phyloP scores from a whole-genome alignment of 2,888 invertebrate genomes.

The Sinelater perroti region DNA sequence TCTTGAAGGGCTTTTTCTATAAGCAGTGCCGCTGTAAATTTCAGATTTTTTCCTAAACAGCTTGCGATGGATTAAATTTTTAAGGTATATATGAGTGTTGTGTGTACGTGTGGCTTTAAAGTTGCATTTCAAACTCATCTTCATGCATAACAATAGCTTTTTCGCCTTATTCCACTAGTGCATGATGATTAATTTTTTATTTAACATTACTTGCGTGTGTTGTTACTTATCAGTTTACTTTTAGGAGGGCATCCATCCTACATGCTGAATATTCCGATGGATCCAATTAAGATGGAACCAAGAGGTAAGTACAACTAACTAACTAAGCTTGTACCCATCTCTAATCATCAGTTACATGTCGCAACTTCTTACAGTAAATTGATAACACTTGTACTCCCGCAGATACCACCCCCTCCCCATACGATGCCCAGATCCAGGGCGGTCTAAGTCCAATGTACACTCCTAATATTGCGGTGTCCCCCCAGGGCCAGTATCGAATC shows the following conservation, averaged over 20 bases:
- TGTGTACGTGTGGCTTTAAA: slow-evolving; percentile 6
- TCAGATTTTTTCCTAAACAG: slow-evolving; percentile 17
- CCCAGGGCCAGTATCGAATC: slow-evolving; percentile 35
- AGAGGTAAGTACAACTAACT: slow-evolving; percentile 50
- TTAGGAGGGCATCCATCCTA: slow-evolving; percentile 21
- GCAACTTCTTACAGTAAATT: slow-evolving; percentile 7
- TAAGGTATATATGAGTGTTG: slow-evolving; percentile 28
- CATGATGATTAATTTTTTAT: no score
- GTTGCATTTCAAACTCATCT: background rate
- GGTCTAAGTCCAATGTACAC: slow-evolving; percentile 45
- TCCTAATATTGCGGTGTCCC: slow-evolving; percentile 37
- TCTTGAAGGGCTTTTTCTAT: slow-evolving; percentile 19
- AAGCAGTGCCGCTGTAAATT: background rate
- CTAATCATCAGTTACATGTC: background rate
- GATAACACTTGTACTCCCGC: no score
- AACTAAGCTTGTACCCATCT: background rate
- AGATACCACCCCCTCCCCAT: slow-evolving; percentile 54
- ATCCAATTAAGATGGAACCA: slow-evolving; percentile 58
- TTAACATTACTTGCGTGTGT: no score
- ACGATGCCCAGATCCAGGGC: slow-evolving; percentile 45
- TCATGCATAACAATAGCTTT: slow-evolving; percentile 1
- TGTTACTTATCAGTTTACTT: slow-evolving; percentile 4
- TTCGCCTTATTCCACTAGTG: no score
- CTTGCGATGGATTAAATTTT: slow-evolving; percentile 15
- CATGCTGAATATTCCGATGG: slow-evolving; percentile 46